Evolutionary conservation across 2,888 invertebrate species (phyloP), one percentile per base, ranked within the genome.

Genomic region (Protodeltote pygarga): DNA sequence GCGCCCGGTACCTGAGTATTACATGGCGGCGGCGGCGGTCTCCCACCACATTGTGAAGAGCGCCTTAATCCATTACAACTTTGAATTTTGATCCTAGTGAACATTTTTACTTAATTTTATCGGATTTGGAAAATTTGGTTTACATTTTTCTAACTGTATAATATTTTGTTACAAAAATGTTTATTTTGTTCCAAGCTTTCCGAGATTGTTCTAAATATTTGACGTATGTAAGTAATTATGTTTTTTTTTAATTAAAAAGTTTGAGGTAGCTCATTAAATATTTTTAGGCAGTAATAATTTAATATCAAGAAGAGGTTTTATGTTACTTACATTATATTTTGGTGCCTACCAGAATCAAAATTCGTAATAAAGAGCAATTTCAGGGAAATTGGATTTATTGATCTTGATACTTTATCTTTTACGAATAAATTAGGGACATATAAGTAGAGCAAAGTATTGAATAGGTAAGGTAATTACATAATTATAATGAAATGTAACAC

Each of bases 11-110:
- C 65, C 2, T 61, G 50, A 1, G 67, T 65, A 3, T 75, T 68
- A 28, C 82, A 81, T 1, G 81, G 79, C 8, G 54, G 67, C 23
- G 75, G 70, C 10, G 86, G 84, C 2, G 85, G 83, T 24, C n/a
- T n/a, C n/a, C n/a, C n/a, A n/a, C n/a, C n/a, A n/a, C n/a, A n/a
- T n/a, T n/a, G n/a, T n/a, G n/a, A n/a, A n/a, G n/a, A n/a, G n/a
- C 41, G 27, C 47, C 73, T 73, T 8, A 29, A 25, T 9, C 39
- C 28, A 23, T 29, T 49, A 23, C 16, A 9, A 10, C 14, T 32
- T 8, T 8, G 14, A 17, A 34, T 34, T 42, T 42, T 29, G 11
- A n/a, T 16, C 9, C 8, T 3, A 11, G n/a, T 6, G 8, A 14
- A 14, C 14, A n/a, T 27, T 27, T 27, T 27, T 13, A 8, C 8